phyloP scores from a whole-genome alignment of 2,113 vertebrate species.

The Hystrix cristata region DNA sequence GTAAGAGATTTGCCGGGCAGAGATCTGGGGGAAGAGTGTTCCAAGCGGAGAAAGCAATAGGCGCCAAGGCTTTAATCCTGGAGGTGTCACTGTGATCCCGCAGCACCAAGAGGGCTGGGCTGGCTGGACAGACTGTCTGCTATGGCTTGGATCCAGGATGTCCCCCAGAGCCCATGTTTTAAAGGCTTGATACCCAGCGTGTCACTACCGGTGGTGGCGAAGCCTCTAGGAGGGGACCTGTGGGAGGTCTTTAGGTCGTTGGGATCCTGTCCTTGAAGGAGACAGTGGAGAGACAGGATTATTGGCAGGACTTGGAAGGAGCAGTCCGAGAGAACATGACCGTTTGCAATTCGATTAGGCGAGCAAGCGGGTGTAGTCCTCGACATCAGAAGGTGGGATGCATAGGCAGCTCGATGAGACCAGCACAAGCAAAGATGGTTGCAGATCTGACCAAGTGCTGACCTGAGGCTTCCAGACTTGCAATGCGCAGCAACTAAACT shows the following conservation, averaged over 20 bases:
- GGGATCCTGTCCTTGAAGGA: not conserved
- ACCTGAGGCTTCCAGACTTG: too few relatives aligned
- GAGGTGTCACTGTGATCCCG: too few relatives aligned
- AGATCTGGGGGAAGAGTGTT: too few relatives aligned
- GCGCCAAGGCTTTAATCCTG: not conserved
- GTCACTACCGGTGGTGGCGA: not conserved
- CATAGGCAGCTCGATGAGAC: not conserved
- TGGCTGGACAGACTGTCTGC: not conserved
- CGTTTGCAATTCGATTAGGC: not conserved
- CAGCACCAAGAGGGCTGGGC: not conserved
- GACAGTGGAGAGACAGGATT: not conserved
- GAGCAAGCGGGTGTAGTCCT: not conserved
- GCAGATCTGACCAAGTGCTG: not conserved
- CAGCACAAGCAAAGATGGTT: not conserved
- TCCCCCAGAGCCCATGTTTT: not conserved
- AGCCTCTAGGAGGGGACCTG: not conserved
- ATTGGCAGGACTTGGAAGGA: not conserved
- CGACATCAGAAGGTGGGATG: not conserved
- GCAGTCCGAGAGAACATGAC: not conserved
- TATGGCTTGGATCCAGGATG: not conserved
- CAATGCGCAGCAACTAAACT: too few relatives aligned
- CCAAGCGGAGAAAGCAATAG: not conserved
- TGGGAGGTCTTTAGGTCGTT: not conserved
- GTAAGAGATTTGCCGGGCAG: not conserved
- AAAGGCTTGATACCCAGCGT: not conserved